Base-by-base conservation (phyloP, 2,113 vertebrate genomes). In the Oceanodroma tethys region DNA sequence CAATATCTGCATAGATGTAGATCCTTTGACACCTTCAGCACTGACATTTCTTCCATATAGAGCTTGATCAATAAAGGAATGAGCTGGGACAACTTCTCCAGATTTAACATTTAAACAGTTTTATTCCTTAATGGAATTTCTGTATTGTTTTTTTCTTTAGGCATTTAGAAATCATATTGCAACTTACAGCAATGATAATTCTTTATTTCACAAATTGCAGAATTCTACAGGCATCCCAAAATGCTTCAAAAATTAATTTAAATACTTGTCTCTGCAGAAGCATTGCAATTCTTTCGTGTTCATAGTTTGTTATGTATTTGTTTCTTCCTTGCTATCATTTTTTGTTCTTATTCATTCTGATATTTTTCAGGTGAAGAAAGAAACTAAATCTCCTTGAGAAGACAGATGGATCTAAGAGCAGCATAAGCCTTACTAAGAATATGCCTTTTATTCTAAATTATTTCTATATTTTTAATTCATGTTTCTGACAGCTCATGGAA, bases 181-280 rank as follows among this genome's bases (percentile, higher is more conserved):
- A 75, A 90, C 10, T 95, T 96, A 92, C 14, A 91, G 27, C 40
- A 86, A 43, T 47, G 53, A 92, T 96, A 97, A 97, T 93, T 97
- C 66, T 97, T 45, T 47, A 91, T 97, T 97, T 96, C 79, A 97
- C 66, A 97, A 96, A 98, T 85, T 81, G 34, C 20, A 63, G 22
- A 88, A 90, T 95, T 97, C 95, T 96, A 96, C 93, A 94, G 70
- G 71, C 34, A 88, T 82, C 74, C 67, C 78, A 95, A 98, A 97
- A 79, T 6, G 8, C 66, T 96, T 88, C 87, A 97, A 97, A 98
- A 97, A 92, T 94, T 96, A 95, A 82, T 68, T 85, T 6, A 74
- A 97, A 95, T 95, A 86, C 32, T 88, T 96, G 72, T 52, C 48
- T 97, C 13, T 86, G 58, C 30, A 42, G 47, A 97, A 63, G 45